phyloP scores from a whole-genome alignment of 2,888 invertebrate genomes.

The Noctua pronuba region DNA sequence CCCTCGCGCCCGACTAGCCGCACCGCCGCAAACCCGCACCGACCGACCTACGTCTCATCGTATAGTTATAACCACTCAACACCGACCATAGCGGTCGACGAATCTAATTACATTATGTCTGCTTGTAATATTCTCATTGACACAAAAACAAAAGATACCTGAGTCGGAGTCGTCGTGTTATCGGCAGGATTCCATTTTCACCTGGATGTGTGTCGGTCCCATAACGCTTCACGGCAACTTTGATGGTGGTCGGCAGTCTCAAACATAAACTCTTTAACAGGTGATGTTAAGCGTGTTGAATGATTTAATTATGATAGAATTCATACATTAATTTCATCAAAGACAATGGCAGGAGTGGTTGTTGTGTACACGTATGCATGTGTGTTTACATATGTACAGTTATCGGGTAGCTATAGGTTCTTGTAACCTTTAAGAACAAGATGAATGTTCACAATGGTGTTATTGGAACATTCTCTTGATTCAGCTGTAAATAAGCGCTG shows the following conservation, averaged over 20 bases:
- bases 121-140: constrained; percentile 32
- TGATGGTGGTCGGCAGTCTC: constrained; percentile 1
- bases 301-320: constrained; percentile 46
- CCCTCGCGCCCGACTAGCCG: constrained; percentile 75
- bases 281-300: constrained; percentile 20
- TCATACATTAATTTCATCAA: constrained; percentile 46
- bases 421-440: constrained; percentile 48
- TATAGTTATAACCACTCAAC: constrained; percentile 50
- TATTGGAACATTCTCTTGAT: constrained; percentile 13
- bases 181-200: constrained; percentile 24
- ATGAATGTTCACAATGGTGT: constrained; percentile 21
- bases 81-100: constrained; percentile 53
- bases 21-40: constrained; percentile 61
- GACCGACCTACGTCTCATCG: constrained; percentile 64
- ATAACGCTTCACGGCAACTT: not conserved
- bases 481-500: constrained; percentile 7
- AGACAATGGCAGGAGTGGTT: constrained; percentile 38
- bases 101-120: constrained; percentile 59
- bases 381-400: constrained; percentile 33
- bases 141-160: constrained; percentile 36
- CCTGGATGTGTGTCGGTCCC: constrained; percentile 44
- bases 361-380: constrained; percentile 30
- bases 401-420: constrained; percentile 16
- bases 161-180: constrained; percentile 13
- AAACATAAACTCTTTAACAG: constrained; percentile 9